Evolutionary conservation across 2,797 vertebrate species (phyloP), one percentile per base, ranked within the genome.

Genomic region (Megalops cyprinoides): DNA sequence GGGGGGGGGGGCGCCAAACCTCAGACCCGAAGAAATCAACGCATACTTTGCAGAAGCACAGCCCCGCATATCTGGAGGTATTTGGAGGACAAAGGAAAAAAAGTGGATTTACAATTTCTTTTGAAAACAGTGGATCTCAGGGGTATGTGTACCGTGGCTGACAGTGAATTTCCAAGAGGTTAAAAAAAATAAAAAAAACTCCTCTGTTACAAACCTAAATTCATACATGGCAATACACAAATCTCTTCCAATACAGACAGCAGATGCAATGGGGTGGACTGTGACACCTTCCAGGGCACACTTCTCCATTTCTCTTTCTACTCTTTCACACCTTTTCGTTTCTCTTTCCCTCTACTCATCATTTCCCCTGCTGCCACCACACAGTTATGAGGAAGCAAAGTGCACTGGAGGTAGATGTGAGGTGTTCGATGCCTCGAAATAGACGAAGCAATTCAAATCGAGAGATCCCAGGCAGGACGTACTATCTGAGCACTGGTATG

Each of bases 1-100:
- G 62, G 1, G 18, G 51, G 78, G 73, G 56, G 42, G 39, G 28
- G 39, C 74, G 18, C 34, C n/a, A n/a, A 74, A 23, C 76, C 37
- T 69, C 20, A 28, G 5, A n/a, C 34, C 28, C 15, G 48, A 48
- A 48, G 42, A 65, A 82, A 84, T 81, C 80, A 71, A 84, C 81
- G 76, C 12, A 31, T 65, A 71, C 58, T 71, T 31, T 53, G 60
- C 71, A 69, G 49, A 58, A 71, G 76, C 56, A 77, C 42, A 25
- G 48, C 23, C n/a, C 71, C 28, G 78, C 77, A 75, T 74, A 51
- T 69, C 53, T 73, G 28, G 42, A 42, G 53, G 51, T 62, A 31
- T 65, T 69, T 44, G 78, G 62, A 71, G 60, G 60, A 28, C 3
- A 31, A 31, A 18, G 6, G 39, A 37, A 69, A 18, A 14, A 14